Percentiles rank a stretch among this genome's conserved stretches.
These are phyloP conservation scores for Crematogaster levior DNA, from an alignment of 2,888 invertebrate species.

Conservation along the genomic window DNA sequence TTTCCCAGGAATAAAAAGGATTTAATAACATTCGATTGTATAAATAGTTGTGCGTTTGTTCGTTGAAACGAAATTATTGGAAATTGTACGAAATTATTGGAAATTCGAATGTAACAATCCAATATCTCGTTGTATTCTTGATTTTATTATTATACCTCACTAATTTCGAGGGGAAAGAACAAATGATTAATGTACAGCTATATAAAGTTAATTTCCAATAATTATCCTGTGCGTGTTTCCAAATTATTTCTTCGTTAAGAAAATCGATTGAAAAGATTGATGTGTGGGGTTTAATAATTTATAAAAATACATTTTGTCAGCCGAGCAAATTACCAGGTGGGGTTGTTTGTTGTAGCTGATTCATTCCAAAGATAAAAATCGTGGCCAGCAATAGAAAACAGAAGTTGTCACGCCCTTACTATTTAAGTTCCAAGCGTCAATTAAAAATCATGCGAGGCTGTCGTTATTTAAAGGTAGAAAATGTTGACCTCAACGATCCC, in stretches of 20 bases:
- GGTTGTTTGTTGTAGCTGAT: constrained; percentile 3
- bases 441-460: constrained; percentile 26
- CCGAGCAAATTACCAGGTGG: background rate
- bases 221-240: background rate
- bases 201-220: background rate
- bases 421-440: background rate
- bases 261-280: background rate
- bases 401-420: background rate
- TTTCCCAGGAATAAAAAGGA: background rate
- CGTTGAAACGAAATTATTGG: constrained; percentile 2
- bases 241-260: background rate
- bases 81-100: constrained; percentile 33
- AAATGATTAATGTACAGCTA: background rate
- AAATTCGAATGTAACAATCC: background rate
- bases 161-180: background rate
- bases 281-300: background rate
- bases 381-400: background rate
- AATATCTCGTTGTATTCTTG: constrained; percentile 14
- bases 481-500: constrained; percentile 33
- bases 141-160: constrained; percentile 23
- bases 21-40: constrained; percentile 5
- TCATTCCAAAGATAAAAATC: constrained; percentile 29
- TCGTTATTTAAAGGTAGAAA: constrained; percentile 30
- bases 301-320: background rate
- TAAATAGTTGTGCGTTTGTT: background rate